Evolutionary conservation across 2,888 invertebrate species (phyloP).

Genomic region (Spodoptera littoralis): DNA sequence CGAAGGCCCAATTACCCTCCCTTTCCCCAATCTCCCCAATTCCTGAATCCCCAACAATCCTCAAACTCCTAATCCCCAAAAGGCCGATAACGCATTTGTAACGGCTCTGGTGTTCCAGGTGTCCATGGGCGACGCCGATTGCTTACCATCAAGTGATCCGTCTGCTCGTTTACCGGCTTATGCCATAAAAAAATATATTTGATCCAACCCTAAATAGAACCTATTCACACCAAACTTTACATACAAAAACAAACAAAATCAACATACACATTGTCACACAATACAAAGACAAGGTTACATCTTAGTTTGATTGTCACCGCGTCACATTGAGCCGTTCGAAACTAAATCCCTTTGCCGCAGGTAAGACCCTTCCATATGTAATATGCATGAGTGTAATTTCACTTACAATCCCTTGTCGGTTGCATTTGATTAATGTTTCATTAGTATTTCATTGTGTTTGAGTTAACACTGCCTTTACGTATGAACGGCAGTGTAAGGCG

Average conservation of each 20-base stretch:
- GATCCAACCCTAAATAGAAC: neutral
- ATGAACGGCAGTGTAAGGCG: constrained; percentile 13
- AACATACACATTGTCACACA: neutral
- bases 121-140: too few species aligned
- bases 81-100: too few species aligned
- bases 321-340: constrained; percentile 34
- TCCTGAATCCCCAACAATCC: too few species aligned
- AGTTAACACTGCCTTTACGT: constrained; percentile 44
- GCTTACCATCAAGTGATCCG: too few species aligned
- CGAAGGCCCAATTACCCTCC: too few species aligned
- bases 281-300: neutral
- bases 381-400: constrained; percentile 73
- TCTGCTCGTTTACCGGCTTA: too few species aligned
- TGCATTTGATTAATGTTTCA: constrained; percentile 74
- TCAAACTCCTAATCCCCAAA: too few species aligned
- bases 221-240: neutral
- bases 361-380: constrained; percentile 57
- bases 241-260: neutral
- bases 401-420: constrained; percentile 60
- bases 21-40: too few species aligned
- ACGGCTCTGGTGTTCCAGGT: too few species aligned
- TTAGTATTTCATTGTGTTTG: constrained; percentile 65
- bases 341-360: constrained; percentile 40
- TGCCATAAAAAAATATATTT: too few species aligned
- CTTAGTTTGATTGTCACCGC: constrained; percentile 21